Evolutionary conservation across 2,797 vertebrate species (phyloP).

Genomic region (Eremophila alpestris): DNA sequence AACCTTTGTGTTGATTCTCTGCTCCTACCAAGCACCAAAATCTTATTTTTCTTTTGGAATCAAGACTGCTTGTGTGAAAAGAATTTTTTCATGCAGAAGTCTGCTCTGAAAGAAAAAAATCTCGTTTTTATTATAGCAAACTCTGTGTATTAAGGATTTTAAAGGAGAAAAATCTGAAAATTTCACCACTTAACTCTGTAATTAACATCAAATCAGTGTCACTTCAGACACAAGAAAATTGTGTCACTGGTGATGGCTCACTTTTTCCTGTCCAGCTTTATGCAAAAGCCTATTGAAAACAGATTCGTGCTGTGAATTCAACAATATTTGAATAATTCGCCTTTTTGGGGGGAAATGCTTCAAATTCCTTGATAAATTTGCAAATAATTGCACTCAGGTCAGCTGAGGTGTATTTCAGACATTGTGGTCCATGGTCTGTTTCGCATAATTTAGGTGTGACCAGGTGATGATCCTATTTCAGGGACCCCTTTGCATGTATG

Average conservation of each 20-base stretch:
- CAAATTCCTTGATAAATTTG: not conserved
- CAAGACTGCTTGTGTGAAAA: not conserved
- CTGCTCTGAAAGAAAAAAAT: not conserved
- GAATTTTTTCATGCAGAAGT: not conserved
- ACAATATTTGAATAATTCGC: not conserved
- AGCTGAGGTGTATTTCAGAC: not conserved
- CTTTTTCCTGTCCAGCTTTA: not conserved
- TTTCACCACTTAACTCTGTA: not conserved
- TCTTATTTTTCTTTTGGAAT: not conserved
- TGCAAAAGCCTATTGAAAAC: not conserved
- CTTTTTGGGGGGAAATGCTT: not conserved
- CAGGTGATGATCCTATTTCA: not conserved
- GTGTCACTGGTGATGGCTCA: not conserved
- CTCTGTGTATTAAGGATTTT: not conserved
- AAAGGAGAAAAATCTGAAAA: not conserved
- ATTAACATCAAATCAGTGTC: not conserved
- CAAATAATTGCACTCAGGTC: not conserved
- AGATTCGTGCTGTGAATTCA: not conserved
- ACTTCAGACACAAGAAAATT: not conserved
- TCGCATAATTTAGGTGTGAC: not conserved
- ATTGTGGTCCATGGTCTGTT: not conserved
- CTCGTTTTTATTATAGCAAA: not conserved
- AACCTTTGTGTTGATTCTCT: not conserved
- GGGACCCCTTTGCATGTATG: not conserved
- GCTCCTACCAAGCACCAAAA: not conserved